A percentile compares a stretch with the other conserved stretches of the same genome.
phyloP scores from a whole-genome alignment of 2,113 vertebrate species.

The Emydocephalus ijimae region DNA sequence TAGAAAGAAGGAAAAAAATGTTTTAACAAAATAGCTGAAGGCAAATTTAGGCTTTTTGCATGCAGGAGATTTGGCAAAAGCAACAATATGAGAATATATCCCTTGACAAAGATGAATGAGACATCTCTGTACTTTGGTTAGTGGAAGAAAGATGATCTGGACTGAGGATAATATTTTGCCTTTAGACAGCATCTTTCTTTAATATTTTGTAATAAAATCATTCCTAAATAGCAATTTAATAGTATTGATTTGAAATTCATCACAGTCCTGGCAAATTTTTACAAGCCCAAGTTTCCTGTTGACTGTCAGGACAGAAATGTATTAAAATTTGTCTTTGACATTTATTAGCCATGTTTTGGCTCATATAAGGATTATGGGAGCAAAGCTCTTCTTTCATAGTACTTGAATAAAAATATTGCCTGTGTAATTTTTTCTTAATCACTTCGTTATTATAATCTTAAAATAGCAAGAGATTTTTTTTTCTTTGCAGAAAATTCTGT shows the following conservation, averaged over 20 bases:
- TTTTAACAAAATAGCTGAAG: neutral
- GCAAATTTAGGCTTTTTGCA: neutral
- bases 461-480: neutral
- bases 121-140: neutral
- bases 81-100: neutral
- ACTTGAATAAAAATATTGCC: neutral
- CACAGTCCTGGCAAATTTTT: neutral
- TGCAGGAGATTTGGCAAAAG: neutral
- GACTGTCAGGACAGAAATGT: neutral
- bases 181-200: neutral
- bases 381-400: neutral
- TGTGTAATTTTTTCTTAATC: neutral
- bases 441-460: neutral
- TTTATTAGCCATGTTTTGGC: neutral
- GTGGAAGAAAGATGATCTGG: neutral
- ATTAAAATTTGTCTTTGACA: neutral
- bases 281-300: neutral
- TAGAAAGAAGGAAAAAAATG: neutral
- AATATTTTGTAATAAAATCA: neutral
- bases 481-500: neutral
- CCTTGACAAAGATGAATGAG: neutral
- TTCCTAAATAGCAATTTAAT: neutral
- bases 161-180: neutral
- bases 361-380: neutral
- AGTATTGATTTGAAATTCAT: neutral